Evolutionary conservation across 2,888 invertebrate genomes (phyloP), one percentile per base, ranked within the genome.

Genomic region (Sabatieria punctata): DNA sequence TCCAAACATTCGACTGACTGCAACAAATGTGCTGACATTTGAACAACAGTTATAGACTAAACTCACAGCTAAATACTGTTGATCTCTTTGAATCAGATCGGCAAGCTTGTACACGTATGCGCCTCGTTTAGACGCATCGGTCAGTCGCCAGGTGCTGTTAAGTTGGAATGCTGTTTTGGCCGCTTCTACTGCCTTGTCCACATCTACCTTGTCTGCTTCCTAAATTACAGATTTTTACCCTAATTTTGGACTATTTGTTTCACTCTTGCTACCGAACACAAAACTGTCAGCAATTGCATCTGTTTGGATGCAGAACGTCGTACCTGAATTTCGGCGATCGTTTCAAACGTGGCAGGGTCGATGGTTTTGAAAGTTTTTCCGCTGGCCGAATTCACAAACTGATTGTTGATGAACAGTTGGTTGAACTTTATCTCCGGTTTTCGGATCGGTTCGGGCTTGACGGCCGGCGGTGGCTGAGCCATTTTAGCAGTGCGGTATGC

Each of bases 1-100:
- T 93, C 88, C 49, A 86, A 63, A 0, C 88, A 85, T 70, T 93
- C 89, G 62, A 93, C 68, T 60, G 84, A 60, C 48, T 46, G 30
- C 13, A 46, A 24, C 27, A 45, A n/a, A n/a, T n/a, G n/a, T n/a
- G n/a, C n/a, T n/a, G n/a, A n/a, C n/a, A n/a, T n/a, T n/a, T n/a
- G n/a, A n/a, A n/a, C n/a, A n/a, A n/a, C n/a, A n/a, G n/a, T n/a
- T n/a, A n/a, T n/a, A n/a, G n/a, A n/a, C n/a, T 23, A 22, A 27
- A 13, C 47, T 43, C 26, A 49, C 50, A 13, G 71, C 71, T 21
- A 74, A 52, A 49, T 72, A 68, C 4, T 58, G 57, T 2, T 57
- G 52, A 53, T 75, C 71, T 36, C 70, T 55, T 51, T 73, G 71
- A 33, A 75, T 60, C 22, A 73, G 58, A 50, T 72, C 70, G 13